Conservation (phyloP, 2,888 invertebrate species). For the Zelleria hepariella region DNA sequence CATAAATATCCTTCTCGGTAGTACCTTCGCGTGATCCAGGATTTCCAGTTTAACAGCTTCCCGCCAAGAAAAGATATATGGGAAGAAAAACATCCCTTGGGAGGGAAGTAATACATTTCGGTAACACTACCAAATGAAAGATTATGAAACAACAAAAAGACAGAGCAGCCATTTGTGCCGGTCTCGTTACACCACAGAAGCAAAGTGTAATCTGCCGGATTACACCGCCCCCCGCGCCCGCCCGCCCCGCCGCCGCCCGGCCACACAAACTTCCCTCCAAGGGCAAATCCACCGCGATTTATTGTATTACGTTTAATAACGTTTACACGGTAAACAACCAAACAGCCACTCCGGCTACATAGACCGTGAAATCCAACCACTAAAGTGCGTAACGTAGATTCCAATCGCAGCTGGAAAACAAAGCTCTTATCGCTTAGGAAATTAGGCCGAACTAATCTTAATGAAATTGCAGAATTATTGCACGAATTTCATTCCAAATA, state of each 20-base stretch:
- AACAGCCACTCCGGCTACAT: neutral
- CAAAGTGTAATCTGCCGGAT: constrained; percentile 19
- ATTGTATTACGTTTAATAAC: constrained; percentile 17
- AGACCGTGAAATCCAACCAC: neutral
- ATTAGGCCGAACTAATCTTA: neutral
- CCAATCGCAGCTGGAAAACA: neutral
- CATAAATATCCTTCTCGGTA: neutral
- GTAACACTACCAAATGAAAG: neutral
- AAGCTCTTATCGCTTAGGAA: neutral
- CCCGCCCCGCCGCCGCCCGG: neutral
- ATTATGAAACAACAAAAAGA: neutral
- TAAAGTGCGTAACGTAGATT: neutral
- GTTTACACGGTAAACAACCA: constrained; percentile 24
- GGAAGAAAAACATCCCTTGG: neutral
- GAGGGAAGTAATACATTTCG: neutral
- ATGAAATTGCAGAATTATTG: neutral
- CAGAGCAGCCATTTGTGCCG: constrained; percentile 12
- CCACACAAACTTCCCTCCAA: neutral
- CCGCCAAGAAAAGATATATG: too few species aligned
- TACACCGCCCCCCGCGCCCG: constrained; percentile 11
- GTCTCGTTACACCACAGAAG: constrained; percentile 13
- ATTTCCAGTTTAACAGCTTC: neutral
- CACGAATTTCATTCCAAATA: constrained; percentile 17
- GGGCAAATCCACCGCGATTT: constrained; percentile 10
- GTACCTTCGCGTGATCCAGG: neutral